phyloP scores from a whole-genome alignment of 2,113 vertebrate genomes.

The Chaetorhynchus papuensis region DNA sequence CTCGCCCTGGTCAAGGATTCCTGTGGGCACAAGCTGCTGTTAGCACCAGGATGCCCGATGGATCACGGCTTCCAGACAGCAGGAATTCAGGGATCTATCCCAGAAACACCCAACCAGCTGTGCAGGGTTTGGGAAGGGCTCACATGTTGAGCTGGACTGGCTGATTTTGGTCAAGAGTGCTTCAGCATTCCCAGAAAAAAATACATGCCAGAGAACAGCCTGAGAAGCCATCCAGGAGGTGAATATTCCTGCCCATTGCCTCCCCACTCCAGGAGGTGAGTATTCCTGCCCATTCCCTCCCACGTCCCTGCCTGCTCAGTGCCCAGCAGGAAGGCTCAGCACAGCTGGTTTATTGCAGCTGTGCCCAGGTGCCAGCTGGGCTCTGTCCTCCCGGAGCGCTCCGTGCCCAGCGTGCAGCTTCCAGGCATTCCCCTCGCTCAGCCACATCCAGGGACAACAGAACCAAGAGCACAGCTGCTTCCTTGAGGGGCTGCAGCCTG shows the following conservation, averaged over 20 bases:
- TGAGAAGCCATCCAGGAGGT: background rate
- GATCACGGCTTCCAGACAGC: background rate
- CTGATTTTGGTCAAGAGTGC: background rate
- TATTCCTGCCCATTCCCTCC: background rate
- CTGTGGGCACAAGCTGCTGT: slow-evolving; percentile 61
- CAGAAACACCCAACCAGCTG: background rate
- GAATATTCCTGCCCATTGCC: background rate
- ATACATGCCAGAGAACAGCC: background rate
- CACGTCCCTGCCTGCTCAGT: background rate
- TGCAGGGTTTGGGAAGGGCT: background rate
- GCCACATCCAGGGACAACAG: background rate
- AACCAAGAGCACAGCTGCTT: background rate
- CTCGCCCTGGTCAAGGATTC: slow-evolving; percentile 98
- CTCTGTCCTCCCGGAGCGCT: rapidly evolving
- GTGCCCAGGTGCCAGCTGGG: background rate
- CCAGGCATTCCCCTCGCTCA: background rate
- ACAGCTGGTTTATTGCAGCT: background rate
- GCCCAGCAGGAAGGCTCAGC: background rate
- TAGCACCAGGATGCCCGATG: rapidly evolving
- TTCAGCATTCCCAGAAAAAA: background rate
- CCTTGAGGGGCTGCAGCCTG: background rate
- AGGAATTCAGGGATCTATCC: background rate
- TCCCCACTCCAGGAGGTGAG: too few relatives aligned
- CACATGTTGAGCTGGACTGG: rapidly evolving
- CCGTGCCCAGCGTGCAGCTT: rapidly evolving